Evolutionary conservation across 1,140 invertebrate species (phyloP), one percentile per base, ranked within the genome.

Genomic region (Drosophila tristis): DNA sequence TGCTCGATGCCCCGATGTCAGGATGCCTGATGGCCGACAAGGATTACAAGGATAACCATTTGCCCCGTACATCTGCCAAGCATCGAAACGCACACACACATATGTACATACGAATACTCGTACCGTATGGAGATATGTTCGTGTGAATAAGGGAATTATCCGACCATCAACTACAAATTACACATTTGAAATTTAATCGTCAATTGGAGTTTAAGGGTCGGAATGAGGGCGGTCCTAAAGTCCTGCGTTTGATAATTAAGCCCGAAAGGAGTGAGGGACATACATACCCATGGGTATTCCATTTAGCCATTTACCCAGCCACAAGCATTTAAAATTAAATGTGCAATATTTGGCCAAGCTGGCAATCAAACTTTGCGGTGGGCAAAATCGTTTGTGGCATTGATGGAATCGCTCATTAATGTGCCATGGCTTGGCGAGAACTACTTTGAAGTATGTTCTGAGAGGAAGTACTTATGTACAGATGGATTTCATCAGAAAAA

Each of bases 141-240:
- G 66, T 67, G 66, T 68, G 45, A 67, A 67, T 47, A 56, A 15
- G 50, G 35, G 29, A 62, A 49, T 15, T 23, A 45, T 25, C 53
- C 49, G 39, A 39, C 67, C 57, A 87, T 86, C 78, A 82, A 87
- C 77, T 72, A 58, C 51, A 44, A 87, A 81, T 86, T 82, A 78
- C 51, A 78, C 74, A 72, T 68, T 64, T 47, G 53, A 51, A 86
- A 82, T 78, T 65, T 82, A 81, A 86, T 86, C 82, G 76, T 74
- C 82, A 86, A 71, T 35, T n/a, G 43, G 51, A 20, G 39, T 20
- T 49, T 7, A 5, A 15, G 15, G 6, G 16, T 6, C 15, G 16
- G 31, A 13, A 15, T 4, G 15, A 42, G 20, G 0, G 25, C 35
- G 35, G 11, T 39, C 35, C 35, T 11, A 13, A 13, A 8, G 4